Evolutionary conservation across 1,140 invertebrate genomes (phyloP), one percentile per base, ranked within the genome.

Genomic region (Lethrus apterus): DNA sequence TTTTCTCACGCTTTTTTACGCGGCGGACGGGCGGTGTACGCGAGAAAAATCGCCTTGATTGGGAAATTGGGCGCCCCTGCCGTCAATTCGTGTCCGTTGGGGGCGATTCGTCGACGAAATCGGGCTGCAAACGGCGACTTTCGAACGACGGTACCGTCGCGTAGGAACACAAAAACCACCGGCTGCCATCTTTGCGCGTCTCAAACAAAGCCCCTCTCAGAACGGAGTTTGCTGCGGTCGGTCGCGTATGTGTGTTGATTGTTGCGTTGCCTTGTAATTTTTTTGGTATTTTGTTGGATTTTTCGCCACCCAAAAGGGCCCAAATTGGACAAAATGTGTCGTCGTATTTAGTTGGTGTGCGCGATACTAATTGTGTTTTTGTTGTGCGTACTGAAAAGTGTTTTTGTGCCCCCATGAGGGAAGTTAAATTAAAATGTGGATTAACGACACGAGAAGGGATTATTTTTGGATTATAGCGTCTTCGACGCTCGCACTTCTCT

Each of bases 371-470:
- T 44, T 29, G 48, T 44, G 48, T 36, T 46, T 36, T 40, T 21
- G 23, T 40, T 1, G 35, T 38, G 35, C 24, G 7, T n/a, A 7
- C 24, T 7, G 7, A 32, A 4, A 20, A 7, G 11, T n/a, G 7
- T 45, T 45, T 23, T 45, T 13, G 18, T 34, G 15, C 26, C 4
- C 64, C 64, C 63, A 64, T 66, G 62, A 52, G 59, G 62, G 55
- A 56, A 58, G 54, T 57, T 56, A 58, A 36, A 46, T 47, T 55
- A 62, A 56, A 61, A 66, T 66, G 64, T 64, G 64, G 61, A 63
- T 66, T 66, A 64, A 55, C 44, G 57, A 63, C 58, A 44, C 56
- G 48, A 62, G 55, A 57, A 62, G 54, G 64, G 63, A 61, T 56
- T 59, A 63, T 54, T 54, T 57, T 60, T 57, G 62, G 62, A 64